Conservation (phyloP, 1,140 invertebrate genomes). For the Diploscapter pachys region DNA sequence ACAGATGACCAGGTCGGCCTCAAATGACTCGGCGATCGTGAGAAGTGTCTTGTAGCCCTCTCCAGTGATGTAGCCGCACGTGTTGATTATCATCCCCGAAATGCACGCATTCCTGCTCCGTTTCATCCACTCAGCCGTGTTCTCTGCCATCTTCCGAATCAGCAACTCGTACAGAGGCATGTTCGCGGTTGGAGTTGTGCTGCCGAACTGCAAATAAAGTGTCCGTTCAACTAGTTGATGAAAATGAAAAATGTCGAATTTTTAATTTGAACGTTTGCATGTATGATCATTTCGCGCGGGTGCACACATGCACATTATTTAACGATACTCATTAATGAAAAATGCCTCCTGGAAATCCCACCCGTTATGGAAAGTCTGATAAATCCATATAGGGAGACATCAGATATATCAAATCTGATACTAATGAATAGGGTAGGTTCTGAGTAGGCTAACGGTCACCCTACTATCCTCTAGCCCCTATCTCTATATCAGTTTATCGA, state of each 20-base stretch:
- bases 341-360: too few species aligned
- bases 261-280: slow-evolving; percentile 74
- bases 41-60: slow-evolving; percentile 66
- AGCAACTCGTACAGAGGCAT: slow-evolving; percentile 80
- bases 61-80: slow-evolving; percentile 92
- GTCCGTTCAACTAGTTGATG: too few species aligned
- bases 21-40: slow-evolving; percentile 82
- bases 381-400: too few species aligned
- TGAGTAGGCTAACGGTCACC: too few species aligned
- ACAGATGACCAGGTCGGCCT: slow-evolving; percentile 87
- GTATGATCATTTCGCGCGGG: neutral
- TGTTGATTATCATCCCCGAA: slow-evolving; percentile 95
- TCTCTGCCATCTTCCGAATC: slow-evolving; percentile 74
- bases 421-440: too few species aligned
- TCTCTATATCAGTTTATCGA: too few species aligned
- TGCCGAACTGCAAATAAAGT: slow-evolving; percentile 84
- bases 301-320: too few species aligned
- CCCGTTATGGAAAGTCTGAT: too few species aligned
- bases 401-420: too few species aligned
- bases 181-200: slow-evolving; percentile 75
- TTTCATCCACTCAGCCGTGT: slow-evolving; percentile 24
- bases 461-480: too few species aligned
- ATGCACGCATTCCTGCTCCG: slow-evolving; percentile 53
- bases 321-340: too few species aligned
- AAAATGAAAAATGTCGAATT: slow-evolving; percentile 58